Base-by-base conservation (phyloP, 2,888 invertebrate genomes). In the Leptothorax acervorum region DNA sequence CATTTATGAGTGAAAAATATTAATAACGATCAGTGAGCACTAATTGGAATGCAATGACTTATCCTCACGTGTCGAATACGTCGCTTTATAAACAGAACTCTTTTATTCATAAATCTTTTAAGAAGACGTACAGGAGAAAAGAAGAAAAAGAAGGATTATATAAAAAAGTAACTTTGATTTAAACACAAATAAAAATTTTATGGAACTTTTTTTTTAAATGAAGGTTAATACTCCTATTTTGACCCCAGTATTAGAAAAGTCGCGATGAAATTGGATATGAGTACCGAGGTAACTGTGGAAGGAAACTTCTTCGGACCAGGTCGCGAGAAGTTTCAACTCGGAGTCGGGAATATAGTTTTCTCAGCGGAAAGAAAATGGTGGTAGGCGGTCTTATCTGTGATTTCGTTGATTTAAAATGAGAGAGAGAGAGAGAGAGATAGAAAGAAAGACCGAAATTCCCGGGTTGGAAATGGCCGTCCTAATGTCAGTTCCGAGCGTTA, bases 301-400 rank as follows among this genome's bases (percentile, higher is more conserved):
- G 8, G 23, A 39, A 62, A 60, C 28, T 60, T 57, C 5, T 70
- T 57, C 11, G 15, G n/a, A n/a, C 23, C 31, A 9, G 68, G 11
- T 60, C 68, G 60, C 5, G 68, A 28, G 31, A 78, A 76, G 60
- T 78, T 78, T 48, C n/a, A 39, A 48, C 12, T 71, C 48, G 12
- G 23, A 79, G n/a, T 66, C n/a, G 55, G 57, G 23, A 60, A 68
- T 66, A 65, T 55, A 62, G 53, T 78, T 78, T 70, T 83, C 35
- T 45, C 42, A 31, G 6, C 45, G 31, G 57, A 39, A 66, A 39
- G 39, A 18, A 60, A 71, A 71, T 28, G 48, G 18, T 28, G 3
- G 53, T 23, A 2, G 31, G 6, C 35, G 15, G 8, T 51, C 60
- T 55, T 31, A 18, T 31, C 31, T n/a, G 12, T 42, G 76, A 76